Base-by-base conservation (phyloP, 2,797 vertebrate genomes). In the Hafferia zeledoni region DNA sequence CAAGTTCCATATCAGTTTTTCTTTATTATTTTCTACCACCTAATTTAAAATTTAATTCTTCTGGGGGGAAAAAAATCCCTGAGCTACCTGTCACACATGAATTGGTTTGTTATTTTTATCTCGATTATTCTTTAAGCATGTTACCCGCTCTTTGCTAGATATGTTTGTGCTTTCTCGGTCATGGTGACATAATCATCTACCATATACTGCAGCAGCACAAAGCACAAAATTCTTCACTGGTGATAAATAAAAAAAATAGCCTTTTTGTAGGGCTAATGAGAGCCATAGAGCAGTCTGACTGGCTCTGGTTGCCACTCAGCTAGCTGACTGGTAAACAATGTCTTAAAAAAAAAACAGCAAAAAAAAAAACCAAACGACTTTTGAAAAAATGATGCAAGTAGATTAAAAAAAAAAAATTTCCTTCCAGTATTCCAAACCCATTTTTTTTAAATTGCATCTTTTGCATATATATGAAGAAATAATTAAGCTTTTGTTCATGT, bases 41-140 rank as follows among this genome's bases (percentile, higher is more conserved):
- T 80, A 25, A 79, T 61, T 61, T 17, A 75, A 69, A 64, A 75
- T 31, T 13, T 49, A 74, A 75, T 70, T 87, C 24, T 87, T 65
- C 39, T 8, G 15, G 2, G 11, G 31, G 7, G 5, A 5, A 13
- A 9, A 16, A 16, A 5, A 70, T 7, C 0, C 25, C 5, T 31
- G 39, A 5, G 18, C 24, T 57, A 33, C 37, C 84, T 61, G 17
- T 71, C 64, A 89, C 37, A 87, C 7, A n/a, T 0, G 11, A 37
- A 87, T 90, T 91, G 56, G 17, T 61, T 80, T 93, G 19, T 70
- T 63, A 81, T 27, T 65, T 83, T 89, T 61, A 74, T 90, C 28
- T 83, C 63, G 41, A 49, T 82, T 72, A 59, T 2, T 59, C 27
- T 81, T 63, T 79, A 60, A 79, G 59, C 33, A 70, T 60, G 11